Base-by-base conservation (phyloP, 2,797 vertebrate species). In the Vespertilio murinus region DNA sequence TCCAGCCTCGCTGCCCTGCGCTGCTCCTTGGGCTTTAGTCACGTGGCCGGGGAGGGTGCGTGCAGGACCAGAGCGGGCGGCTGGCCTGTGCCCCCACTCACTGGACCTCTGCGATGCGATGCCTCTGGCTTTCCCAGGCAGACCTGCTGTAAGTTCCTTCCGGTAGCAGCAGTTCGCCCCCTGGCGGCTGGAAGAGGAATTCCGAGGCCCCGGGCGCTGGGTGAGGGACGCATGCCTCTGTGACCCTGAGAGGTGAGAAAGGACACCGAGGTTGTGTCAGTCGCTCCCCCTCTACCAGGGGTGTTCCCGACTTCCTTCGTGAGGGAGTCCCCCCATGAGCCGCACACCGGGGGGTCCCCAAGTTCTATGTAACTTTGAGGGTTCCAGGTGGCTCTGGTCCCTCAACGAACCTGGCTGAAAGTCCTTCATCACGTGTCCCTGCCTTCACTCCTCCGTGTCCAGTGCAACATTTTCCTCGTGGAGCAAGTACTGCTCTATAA, bases 1-100 rank as follows among this genome's bases (percentile, higher is more conserved):
- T 54, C 0, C 13, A 20, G 86, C 35, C 49, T 13, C 12, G 0
- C 35, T 1, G 28, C 12, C 20, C 52, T 12, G 16, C 16, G 1
- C n/a, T 2, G 23, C 52, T 40, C 5, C 0, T 45, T 22, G 40
- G 30, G 25, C 47, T 40, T 70, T 4, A 30, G 40, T 5, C 45
- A 23, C 28, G 2, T 14, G 86, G 45, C 67, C 12, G 12, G 16
- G 45, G 83, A 42, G 45, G 45, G 16, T 11, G 49, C 8, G 3
- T 35, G 59, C 40, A 9, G 28, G 52, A 69, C 28, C n/a, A 18
- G 64, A 69, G 77, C 49, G 25, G 16, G 0, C 9, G 0, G 22
- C 56, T 30, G 17, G 35, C 18, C 20, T 77, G 56, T 23, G 8
- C 67, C 40, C 0, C 52, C 14, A 6, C 28, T 59, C 30, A 5